Evolutionary conservation across 1,140 invertebrate genomes (phyloP), one percentile per base, ranked within the genome.

Genomic region (Nasonia longicornis): DNA sequence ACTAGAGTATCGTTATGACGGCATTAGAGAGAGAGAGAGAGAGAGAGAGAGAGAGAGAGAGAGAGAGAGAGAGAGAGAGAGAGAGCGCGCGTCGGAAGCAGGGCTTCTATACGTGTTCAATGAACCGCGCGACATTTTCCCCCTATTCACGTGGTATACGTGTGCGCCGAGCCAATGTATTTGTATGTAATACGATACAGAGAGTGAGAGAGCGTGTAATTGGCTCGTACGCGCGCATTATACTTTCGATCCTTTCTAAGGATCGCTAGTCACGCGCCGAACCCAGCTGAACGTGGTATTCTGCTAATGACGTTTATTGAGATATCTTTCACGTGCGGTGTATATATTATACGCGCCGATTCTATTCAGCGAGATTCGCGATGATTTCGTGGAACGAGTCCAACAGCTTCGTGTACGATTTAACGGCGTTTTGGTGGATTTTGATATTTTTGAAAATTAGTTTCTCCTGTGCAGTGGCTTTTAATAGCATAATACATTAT

Each of bases 251-350:
- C 71, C 71, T 20, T 48, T 22, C 16, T 26, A 48, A 48, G 42
- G 71, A 73, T 48, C 4, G 2, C 8, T 11, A 73, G 71, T 73
- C 71, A 73, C 71, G 71, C 42, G 71, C 42, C 42, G 42, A 73
- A 8, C 69, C 16, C 52, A 42, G 35, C 3, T 11, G 26, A 67
- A 71, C 69, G 71, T 48, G 71, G 42, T 48, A 73, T 48, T 73
- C 72, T 74, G 22, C 42, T 74, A 74, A 74, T 74, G 72, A 74
- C 45, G 45, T 74, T 52, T 74, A 74, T 35, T 52, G 72, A n/a
- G n/a, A 52, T 74, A 52, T 52, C 48, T 71, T 71, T 71, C 38
- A 38, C 69, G 31, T n/a, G 45, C 48, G 10, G 72, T 52, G 16
- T 52, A 52, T 52, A 52, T 52, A 20, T 48, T 35, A 35, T 35